Base-by-base conservation (phyloP, 2,888 invertebrate genomes). In the Campopleginae sp. region DNA sequence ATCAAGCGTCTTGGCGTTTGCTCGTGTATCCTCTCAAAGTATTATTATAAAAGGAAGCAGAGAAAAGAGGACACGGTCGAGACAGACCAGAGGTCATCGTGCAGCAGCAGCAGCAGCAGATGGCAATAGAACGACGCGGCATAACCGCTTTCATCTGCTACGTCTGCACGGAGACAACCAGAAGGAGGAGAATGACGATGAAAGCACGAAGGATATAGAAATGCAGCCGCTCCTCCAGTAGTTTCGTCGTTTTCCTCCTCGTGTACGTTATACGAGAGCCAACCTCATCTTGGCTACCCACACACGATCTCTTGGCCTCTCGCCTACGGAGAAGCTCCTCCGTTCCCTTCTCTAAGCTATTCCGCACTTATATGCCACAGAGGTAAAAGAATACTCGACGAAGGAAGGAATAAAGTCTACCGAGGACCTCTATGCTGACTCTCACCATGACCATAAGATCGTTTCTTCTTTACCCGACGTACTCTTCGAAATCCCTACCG, bases 81-180 rank as follows among this genome's bases (percentile, higher is more conserved):
- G 76, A 27, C 44, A 61, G 61, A 65, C 68, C 68, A 51, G 78
- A 72, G 81, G 81, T 81, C 81, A 42, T 51, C 68, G 38, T 12
- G 63, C n/a, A 44, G 42, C 61, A 61, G 70, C 54, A 75, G 54
- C 44, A 51, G 58, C n/a, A n/a, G n/a, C n/a, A 77, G 80, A 65
- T 85, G 86, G 86, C 81, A 86, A 85, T 86, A 82, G 86, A 70
- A 61, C 66, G 70, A 77, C 46, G 83, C 48, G 63, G 77, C 89
- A 90, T 89, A 91, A 91, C 90, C 91, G 88, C 90, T 91, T 91
- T 91, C 91, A 91, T 91, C 91, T 91, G 90, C 88, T 88, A 87
- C 90, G 89, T 89, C 90, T 89, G 90, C 90, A 82, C 82, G 38
- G 54, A 46, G 75, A 74, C 74, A 65, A 75, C 38, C 54, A 78